Base-by-base conservation (phyloP, 2,888 invertebrate genomes). In the Lasioglossum pauxillum region DNA sequence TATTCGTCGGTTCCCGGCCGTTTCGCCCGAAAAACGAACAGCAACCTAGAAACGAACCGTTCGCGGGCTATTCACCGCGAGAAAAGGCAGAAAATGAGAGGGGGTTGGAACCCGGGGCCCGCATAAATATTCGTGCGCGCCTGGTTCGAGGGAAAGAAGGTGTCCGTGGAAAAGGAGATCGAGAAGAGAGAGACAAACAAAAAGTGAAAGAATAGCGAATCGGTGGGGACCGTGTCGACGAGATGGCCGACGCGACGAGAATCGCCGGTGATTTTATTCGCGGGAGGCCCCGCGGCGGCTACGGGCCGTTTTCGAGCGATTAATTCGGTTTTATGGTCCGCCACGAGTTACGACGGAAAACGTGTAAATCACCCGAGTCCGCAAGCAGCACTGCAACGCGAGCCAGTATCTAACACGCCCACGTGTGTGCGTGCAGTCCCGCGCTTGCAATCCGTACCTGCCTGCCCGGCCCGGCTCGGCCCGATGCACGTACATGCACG, bases 291-390 rank as follows among this genome's bases (percentile, higher is more conserved):
- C 60, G 57, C 79, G 31, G 81, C 78, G 31, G 81, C 78, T 75
- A 49, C 69, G 49, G 87, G 78, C 82, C 87, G 83, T 89, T 91
- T 88, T 82, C 79, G 46, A 82, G 85, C 92, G 91, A 92, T 92
- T 92, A 91, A 92, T 92, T 91, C 83, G 89, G 87, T 91, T 92
- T 92, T 92, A 92, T 89, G 90, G 90, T 78, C 86, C 86, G 86
- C 78, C 79, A 81, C 85, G 85, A 89, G 87, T 89, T 88, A 88
- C 84, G 89, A 88, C 85, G 82, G 84, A 86, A 91, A 88, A 82
- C 89, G 83, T 85, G 86, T 90, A 91, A 90, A 91, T 92, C 91
- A 91, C 79, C 67, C 27, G 78, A 27, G 27, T 16, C 27, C 27
- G 60, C 60, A 1, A 27, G 60, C 27, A 27, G 60, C 14, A 27